Evolutionary conservation across 2,797 vertebrate genomes (phyloP).

Genomic region (Sus cebifrons): DNA sequence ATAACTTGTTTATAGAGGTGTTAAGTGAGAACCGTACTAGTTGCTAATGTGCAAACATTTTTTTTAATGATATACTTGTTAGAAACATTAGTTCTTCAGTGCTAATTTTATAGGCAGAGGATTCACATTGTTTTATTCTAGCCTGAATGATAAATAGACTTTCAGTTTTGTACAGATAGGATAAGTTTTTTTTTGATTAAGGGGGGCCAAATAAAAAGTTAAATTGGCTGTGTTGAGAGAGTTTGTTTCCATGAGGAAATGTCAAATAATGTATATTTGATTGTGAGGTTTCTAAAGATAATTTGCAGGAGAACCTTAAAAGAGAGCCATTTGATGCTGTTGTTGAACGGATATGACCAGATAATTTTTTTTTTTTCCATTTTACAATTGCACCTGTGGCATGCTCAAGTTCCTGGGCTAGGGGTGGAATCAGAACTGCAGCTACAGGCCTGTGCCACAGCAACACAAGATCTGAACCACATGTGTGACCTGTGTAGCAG

Average conservation of each 20-base stretch:
- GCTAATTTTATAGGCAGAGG: conserved; percentile 72
- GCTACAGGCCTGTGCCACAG: too few species aligned
- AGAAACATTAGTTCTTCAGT: conserved; percentile 67
- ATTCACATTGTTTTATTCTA: conserved; percentile 65
- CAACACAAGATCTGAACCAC: too few species aligned
- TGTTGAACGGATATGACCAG: not conserved
- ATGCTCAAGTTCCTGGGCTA: too few species aligned
- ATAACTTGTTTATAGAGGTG: conserved; percentile 69
- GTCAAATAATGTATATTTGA: conserved; percentile 37
- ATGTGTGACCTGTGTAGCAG: too few species aligned
- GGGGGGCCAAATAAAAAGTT: conserved; percentile 56
- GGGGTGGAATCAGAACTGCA: too few species aligned
- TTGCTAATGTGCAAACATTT: conserved; percentile 66
- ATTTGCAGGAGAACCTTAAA: conserved; percentile 44
- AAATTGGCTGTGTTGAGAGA: not conserved
- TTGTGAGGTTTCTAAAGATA: not conserved
- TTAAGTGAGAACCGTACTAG: conserved; percentile 71
- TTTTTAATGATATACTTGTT: conserved; percentile 73
- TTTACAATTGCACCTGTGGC: too few species aligned
- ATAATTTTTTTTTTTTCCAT: not conserved
- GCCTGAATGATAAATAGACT: conserved; percentile 67
- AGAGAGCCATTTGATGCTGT: conserved; percentile 5
- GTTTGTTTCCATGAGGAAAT: conserved; percentile 42
- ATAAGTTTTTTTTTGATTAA: conserved; percentile 55
- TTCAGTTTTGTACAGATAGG: conserved; percentile 46